A percentile compares a stretch with the other conserved stretches of the same genome.
Evolutionary conservation across 2,797 vertebrate species (phyloP).

Genomic region (Dallia pectoralis): DNA sequence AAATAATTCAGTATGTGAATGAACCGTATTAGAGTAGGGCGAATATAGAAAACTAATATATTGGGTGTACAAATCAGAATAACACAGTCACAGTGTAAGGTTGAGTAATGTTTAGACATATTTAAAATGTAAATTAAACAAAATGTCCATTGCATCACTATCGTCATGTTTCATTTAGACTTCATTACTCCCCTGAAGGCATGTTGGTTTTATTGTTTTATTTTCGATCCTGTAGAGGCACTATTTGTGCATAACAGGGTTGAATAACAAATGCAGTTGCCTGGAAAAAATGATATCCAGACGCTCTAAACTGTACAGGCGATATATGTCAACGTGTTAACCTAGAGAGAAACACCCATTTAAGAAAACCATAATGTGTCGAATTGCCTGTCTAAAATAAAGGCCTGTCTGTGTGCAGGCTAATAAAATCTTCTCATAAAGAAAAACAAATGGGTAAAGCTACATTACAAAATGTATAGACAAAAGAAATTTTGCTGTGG

Average conservation of each 20-base stretch:
- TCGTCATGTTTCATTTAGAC: conserved; percentile 31
- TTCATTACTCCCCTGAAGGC: conserved; percentile 47
- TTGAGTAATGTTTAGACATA: background rate
- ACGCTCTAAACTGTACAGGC: background rate
- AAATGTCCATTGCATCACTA: conserved; percentile 29
- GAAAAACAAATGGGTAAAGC: background rate
- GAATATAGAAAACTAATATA: background rate
- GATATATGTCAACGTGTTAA: conserved; percentile 4
- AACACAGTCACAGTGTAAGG: conserved; percentile 2
- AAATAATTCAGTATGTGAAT: background rate
- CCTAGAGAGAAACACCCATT: background rate
- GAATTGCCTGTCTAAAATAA: background rate
- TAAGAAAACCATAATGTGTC: background rate
- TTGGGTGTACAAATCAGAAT: background rate
- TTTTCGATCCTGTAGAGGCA: conserved; percentile 32
- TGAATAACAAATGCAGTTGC: conserved; percentile 30
- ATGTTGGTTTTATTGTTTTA: conserved; percentile 39
- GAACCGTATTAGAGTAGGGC: background rate
- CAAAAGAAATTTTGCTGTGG: background rate
- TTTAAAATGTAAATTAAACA: conserved; percentile 18
- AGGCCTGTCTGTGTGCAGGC: background rate
- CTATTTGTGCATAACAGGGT: background rate
- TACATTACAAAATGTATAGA: background rate
- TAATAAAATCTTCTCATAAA: background rate
- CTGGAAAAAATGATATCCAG: conserved; percentile 11